Evolutionary conservation across 2,888 invertebrate species (phyloP), one percentile per base, ranked within the genome.

Genomic region (Cremastinae sp.): DNA sequence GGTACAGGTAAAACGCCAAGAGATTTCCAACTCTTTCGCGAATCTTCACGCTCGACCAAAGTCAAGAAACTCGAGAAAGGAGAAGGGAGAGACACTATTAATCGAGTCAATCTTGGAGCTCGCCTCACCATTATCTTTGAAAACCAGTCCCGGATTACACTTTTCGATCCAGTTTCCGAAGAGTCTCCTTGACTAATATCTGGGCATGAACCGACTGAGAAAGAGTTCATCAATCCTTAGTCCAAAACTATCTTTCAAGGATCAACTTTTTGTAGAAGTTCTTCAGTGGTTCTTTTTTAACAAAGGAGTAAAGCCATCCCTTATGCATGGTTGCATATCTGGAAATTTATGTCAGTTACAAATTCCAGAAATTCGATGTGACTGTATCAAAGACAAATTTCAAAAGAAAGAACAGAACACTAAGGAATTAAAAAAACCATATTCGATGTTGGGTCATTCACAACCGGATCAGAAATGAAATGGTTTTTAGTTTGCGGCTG

Each of bases 1-100:
- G 51, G 53, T 56, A 37, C 64, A 51, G 53, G 35, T 45, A 3
- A 14, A 51, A 51, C 14, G 39, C 10, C 53, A 20, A 45, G 68
- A 58, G 68, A 43, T 68, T 72, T 51, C 37, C 59, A 64, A 69
- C 69, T 59, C 69, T 76, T 69, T 76, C 65, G 43, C 73, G 55
- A 76, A 69, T 76, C 51, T 73, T 73, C 59, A 69, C 47, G 75
- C 51, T 70, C 69, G 55, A 69, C 71, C 65, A 72, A 59, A 49
- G 18, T 18, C 59, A 41, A 71, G 71, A 64, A 35, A 22, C 51
- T 18, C 55, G 28, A 43, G 35, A 14, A 64, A 45, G 35, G 35
- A 35, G 61, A 43, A 22, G 37, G 22, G 35, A 43, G 18, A 7
- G 43, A 68, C 20, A 12, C 43, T 53, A 10, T 22, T 22, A 39